These are phyloP conservation scores for Echinarachnius parma DNA, from an alignment of 53 echinoderm and acorn worm genomes.

Conservation along the genomic window DNA sequence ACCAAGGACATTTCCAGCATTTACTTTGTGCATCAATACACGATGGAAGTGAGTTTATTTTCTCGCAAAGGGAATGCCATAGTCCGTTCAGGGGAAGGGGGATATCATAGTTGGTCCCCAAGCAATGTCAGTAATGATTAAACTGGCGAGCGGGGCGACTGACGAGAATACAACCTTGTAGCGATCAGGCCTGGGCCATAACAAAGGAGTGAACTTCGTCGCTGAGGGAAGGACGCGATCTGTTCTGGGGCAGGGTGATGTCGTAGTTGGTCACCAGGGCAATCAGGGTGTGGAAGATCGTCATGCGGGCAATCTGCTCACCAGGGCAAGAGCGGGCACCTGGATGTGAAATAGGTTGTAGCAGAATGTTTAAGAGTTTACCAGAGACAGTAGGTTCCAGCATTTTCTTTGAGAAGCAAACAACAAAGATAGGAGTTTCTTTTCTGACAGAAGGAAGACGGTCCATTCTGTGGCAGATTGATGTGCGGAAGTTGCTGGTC, in stretches of 20 bases:
- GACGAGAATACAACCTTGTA: conserved; percentile 19
- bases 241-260: neutral
- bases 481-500: too few species aligned
- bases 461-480: too few species aligned
- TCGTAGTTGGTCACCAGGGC: conserved; percentile 1
- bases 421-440: neutral
- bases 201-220: conserved; percentile 21
- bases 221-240: neutral
- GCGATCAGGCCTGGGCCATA: conserved; percentile 16
- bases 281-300: conserved; percentile 27
- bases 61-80: too few species aligned
- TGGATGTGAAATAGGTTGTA: neutral
- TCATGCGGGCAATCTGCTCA: conserved; percentile 17
- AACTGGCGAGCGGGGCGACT: too few species aligned
- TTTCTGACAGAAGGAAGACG: too few species aligned
- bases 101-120: too few species aligned
- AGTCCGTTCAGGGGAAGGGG: too few species aligned
- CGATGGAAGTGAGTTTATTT: too few species aligned
- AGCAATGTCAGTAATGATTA: too few species aligned
- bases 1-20: too few species aligned
- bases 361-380: neutral
- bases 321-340: conserved; percentile 28
- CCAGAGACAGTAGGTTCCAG: too few species aligned
- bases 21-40: too few species aligned
- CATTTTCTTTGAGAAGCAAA: neutral